Base-by-base conservation (phyloP, 2,888 invertebrate species). In the Ichneumon xanthorius region DNA sequence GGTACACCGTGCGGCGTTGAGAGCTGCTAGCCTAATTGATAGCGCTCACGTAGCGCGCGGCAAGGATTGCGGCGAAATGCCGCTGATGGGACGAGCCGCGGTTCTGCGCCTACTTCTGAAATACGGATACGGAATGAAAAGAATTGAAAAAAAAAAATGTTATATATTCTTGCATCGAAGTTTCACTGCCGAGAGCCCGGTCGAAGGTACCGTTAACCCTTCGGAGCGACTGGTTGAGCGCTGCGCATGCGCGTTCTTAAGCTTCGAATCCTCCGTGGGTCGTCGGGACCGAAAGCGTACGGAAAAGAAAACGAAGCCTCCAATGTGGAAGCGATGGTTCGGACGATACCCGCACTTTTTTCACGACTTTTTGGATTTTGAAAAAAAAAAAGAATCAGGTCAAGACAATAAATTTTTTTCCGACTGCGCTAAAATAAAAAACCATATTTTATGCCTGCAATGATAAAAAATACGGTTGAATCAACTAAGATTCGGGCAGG, bases 21-120 rank as follows among this genome's bases (percentile, higher is more conserved):
- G 19, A 22, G 67, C 37, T 45, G 84, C 53, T 75, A 80, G 87
- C 77, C 86, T 88, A 88, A 87, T 88, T 87, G 88, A 88, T 87
- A 88, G 88, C 82, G 82, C 75, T 53, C 71, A 77, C 76, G 65
- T 53, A 61, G 77, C 72, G 77, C 48, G 82, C 63, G 30, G 30
- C 0, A 30, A 4, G 30, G 30, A 30, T 78, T 16, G 85, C 22
- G 71, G 71, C 45, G 72, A 70, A 81, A 81, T 73, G 50, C 67
- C 55, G 76, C 61, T 4, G 65, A 71, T 61, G 81, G 73, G 72
- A 78, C 53, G 73, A 77, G 73, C 5, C 61, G 11, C 55, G 9
- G 19, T 16, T 16, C 30, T 61, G 26, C 30, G 26, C 37, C 48
- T 45, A 45, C 16, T 14, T 22, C 37, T 19, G 3, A 40, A 40